Percentiles rank a stretch among this genome's conserved stretches.
These are phyloP conservation scores for Ips nitidus DNA, from an alignment of 1,140 invertebrate species.

Conservation along the genomic window DNA sequence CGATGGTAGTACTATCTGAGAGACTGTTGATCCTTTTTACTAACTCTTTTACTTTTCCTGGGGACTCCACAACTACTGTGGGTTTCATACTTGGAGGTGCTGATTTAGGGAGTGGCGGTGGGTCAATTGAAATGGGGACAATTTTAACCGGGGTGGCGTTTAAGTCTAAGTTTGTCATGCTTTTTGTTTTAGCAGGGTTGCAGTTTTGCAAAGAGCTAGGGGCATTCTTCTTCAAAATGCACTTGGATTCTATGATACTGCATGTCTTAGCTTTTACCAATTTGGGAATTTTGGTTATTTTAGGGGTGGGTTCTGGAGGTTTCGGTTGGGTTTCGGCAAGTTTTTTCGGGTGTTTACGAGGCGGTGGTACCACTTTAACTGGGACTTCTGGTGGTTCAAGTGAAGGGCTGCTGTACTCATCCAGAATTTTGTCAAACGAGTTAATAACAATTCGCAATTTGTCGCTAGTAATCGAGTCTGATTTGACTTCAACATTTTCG, in stretches of 20 bases:
- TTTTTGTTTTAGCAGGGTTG: slow-evolving; percentile 38
- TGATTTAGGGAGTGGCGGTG: slow-evolving; percentile 6
- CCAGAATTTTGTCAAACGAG: slow-evolving; percentile 65
- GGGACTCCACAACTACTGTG: slow-evolving; percentile 6
- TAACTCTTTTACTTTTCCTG: slow-evolving; percentile 42
- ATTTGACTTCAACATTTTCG: slow-evolving; percentile 55
- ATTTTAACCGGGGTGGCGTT: slow-evolving; percentile 23
- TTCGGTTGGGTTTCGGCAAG: background rate
- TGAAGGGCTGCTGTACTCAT: slow-evolving; percentile 48
- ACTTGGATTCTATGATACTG: slow-evolving; percentile 63
- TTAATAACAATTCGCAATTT: slow-evolving; percentile 64
- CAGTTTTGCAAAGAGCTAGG: background rate
- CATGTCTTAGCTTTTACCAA: slow-evolving; percentile 64
- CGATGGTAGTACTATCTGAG: slow-evolving; percentile 22
- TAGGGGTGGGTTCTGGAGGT: background rate
- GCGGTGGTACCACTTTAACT: slow-evolving; percentile 21
- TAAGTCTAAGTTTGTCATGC: slow-evolving; percentile 34
- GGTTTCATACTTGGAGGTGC: background rate
- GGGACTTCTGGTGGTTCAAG: background rate
- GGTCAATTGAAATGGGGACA: slow-evolving; percentile 18
- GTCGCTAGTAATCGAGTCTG: slow-evolving; percentile 43
- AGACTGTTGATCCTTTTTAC: slow-evolving; percentile 43
- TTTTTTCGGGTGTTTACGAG: slow-evolving; percentile 9
- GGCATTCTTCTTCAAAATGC: slow-evolving; percentile 59
- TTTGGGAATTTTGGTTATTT: slow-evolving; percentile 50